phyloP scores from a whole-genome alignment of 1,140 invertebrate species.

The Aphis craccivora region DNA sequence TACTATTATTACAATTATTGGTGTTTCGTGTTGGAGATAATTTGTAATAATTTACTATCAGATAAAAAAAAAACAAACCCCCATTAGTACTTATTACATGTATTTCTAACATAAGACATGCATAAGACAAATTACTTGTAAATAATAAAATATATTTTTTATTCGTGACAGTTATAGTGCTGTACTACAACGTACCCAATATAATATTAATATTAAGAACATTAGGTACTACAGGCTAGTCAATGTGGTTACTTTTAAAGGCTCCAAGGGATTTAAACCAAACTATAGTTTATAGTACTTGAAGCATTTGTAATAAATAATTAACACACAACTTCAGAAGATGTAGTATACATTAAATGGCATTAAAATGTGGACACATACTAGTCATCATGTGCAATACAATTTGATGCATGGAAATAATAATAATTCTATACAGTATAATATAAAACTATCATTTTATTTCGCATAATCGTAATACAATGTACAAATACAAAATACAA shows the following conservation, averaged over 20 bases:
- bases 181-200: neutral
- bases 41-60: neutral
- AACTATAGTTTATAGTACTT: constrained; percentile 23
- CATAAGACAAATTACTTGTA: neutral
- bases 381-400: neutral
- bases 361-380: neutral
- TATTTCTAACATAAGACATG: neutral
- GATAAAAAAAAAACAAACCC: neutral
- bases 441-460: neutral
- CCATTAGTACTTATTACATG: neutral
- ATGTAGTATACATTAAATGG: neutral
- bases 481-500: neutral
- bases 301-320: constrained; percentile 8
- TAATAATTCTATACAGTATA: neutral
- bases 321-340: neutral
- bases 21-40: neutral
- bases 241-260: constrained; percentile 36
- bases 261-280: constrained; percentile 16
- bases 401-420: neutral
- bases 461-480: neutral
- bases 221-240: neutral
- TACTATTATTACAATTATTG: neutral
- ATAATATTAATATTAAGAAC: constrained; percentile 43
- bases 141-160: constrained; percentile 18
- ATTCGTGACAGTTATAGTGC: neutral